Evolutionary conservation across 30 jellyfish, hydroid and myxozoan genomes (phyloP).

Genomic region (Hydractinia echinata): DNA sequence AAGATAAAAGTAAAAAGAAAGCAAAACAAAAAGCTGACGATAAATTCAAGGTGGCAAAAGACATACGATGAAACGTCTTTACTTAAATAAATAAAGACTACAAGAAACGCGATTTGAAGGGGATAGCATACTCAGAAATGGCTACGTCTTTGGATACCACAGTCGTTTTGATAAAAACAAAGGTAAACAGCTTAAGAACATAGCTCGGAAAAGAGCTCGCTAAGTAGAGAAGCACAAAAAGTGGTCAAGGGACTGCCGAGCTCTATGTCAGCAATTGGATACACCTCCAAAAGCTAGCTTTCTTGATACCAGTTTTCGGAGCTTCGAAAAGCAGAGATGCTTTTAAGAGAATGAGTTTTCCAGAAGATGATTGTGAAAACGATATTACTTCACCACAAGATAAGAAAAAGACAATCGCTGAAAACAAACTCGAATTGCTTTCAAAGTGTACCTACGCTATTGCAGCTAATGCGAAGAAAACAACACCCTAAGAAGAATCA

Average conservation of each 20-base stretch:
- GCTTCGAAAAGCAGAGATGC: too few relatives aligned
- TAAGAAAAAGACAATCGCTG: background rate
- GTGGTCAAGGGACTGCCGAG: too few relatives aligned
- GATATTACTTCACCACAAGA: background rate
- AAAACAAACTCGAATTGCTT: background rate
- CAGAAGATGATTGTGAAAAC: background rate
- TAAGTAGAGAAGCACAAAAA: background rate
- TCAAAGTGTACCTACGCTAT: background rate
- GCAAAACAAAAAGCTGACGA: too few relatives aligned
- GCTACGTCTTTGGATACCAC: conserved; percentile 6
- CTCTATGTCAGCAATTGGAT: too few relatives aligned
- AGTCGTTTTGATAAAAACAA: background rate
- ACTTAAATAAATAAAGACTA: background rate
- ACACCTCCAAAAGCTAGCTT: too few relatives aligned
- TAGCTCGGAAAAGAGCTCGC: background rate
- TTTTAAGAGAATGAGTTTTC: too few relatives aligned
- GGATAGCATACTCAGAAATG: background rate
- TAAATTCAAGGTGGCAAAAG: too few relatives aligned
- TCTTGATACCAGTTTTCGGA: too few relatives aligned
- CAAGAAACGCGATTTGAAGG: background rate
- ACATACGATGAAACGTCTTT: too few relatives aligned
- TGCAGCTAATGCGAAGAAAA: background rate
- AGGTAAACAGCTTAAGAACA: background rate
- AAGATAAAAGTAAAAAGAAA: too few relatives aligned
- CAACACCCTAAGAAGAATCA: background rate